Evolutionary conservation across 2,797 vertebrate genomes (phyloP).

Genomic region (Caiman crocodilus): DNA sequence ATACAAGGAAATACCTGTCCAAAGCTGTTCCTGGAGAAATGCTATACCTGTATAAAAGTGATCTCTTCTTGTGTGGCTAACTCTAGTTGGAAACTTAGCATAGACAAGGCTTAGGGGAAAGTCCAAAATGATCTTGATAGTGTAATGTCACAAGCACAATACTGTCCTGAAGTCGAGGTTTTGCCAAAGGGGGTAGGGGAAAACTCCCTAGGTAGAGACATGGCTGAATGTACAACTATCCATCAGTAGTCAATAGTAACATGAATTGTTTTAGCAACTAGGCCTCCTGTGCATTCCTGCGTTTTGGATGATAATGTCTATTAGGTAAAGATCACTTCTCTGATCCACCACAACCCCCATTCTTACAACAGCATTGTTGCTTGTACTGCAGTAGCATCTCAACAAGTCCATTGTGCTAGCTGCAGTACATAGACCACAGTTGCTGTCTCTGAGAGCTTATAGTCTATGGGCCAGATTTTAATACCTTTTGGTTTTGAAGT

Average conservation of each 20-base stretch:
- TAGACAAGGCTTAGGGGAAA: background rate
- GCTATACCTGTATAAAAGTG: background rate
- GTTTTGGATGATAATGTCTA: background rate
- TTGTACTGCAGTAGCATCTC: background rate
- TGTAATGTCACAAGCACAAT: too few relatives aligned
- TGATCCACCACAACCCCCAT: background rate
- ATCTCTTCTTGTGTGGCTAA: background rate
- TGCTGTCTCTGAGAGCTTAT: background rate
- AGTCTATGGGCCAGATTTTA: background rate
- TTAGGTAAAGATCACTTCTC: background rate
- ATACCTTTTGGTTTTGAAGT: background rate
- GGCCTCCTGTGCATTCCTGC: background rate
- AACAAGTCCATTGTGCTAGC: background rate
- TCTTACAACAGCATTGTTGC: background rate
- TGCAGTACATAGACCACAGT: background rate
- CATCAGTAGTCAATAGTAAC: background rate
- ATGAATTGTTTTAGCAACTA: background rate
- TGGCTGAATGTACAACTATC: background rate
- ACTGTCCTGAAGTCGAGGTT: background rate
- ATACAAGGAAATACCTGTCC: background rate
- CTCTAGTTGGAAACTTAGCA: background rate
- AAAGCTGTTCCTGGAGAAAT: background rate
- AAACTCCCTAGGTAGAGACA: background rate
- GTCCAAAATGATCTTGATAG: background rate
- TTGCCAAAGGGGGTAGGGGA: background rate